A percentile compares a stretch with the other conserved stretches of the same genome.
Evolutionary conservation across 2,797 vertebrate species (phyloP).

Genomic region (Lepilemur ruficaudatus): DNA sequence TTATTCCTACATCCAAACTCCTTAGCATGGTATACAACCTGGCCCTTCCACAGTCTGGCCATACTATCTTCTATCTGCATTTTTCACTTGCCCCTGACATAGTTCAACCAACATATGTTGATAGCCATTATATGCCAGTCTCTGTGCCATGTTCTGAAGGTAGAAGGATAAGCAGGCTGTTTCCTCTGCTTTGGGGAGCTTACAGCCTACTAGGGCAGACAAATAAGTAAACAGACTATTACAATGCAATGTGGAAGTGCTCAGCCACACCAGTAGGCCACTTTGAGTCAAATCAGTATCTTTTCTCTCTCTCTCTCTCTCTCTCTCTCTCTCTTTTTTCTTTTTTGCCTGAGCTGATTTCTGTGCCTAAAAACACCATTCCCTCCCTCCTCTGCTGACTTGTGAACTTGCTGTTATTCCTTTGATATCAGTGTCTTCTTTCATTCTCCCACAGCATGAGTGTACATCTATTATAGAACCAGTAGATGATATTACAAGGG

Average conservation of each 20-base stretch:
- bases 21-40: background rate
- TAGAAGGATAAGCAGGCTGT: background rate
- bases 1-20: background rate
- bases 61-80: background rate
- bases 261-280: background rate
- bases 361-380: background rate
- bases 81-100: background rate
- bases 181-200: conserved; percentile 8
- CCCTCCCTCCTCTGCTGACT: background rate
- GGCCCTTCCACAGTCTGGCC: background rate
- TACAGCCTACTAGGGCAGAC: background rate
- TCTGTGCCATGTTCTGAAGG: background rate
- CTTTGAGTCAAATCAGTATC: background rate
- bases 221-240: background rate
- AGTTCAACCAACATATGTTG: background rate
- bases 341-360: background rate
- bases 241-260: background rate
- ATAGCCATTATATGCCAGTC: background rate
- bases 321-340: background rate
- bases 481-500: background rate
- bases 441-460: background rate
- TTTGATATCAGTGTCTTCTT: background rate
- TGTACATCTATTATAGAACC: background rate
- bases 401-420: background rate
- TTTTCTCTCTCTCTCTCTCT: background rate